Evolutionary conservation across 1,140 invertebrate species (phyloP).

Genomic region (Micrasema minimum): DNA sequence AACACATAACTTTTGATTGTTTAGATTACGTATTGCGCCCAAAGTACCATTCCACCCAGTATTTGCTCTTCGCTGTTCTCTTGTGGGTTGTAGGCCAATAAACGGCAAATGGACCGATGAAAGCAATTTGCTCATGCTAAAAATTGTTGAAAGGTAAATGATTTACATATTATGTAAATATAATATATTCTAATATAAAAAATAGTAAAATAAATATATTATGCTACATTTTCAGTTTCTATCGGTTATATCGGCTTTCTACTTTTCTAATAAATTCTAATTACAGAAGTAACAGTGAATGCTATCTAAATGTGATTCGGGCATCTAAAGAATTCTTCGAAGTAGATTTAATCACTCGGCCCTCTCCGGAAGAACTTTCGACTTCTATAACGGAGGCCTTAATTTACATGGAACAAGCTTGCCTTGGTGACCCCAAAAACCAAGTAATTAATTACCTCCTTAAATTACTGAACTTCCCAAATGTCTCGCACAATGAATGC

Average conservation of each 20-base stretch:
- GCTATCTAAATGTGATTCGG: conserved; percentile 7
- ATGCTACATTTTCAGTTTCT: not conserved
- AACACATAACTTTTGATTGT: no score
- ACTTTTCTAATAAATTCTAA: no score
- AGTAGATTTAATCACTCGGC: conserved; percentile 12
- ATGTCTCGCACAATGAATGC: no score
- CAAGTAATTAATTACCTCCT: no score
- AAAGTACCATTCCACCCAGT: conserved; percentile 19
- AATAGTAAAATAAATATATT: not conserved
- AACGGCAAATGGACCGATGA: conserved; percentile 21
- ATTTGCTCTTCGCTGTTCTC: conserved; percentile 18
- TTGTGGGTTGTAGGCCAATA: conserved; percentile 18
- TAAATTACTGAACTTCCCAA: no score
- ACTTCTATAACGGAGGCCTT: conserved; percentile 15
- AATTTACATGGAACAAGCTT: conserved; percentile 22
- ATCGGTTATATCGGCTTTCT: no score
- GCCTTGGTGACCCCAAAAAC: conserved; percentile 23
- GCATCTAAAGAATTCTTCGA: conserved; percentile 1
- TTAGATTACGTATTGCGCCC: conserved; percentile 22
- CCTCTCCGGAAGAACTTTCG: not conserved
- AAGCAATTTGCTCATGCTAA: conserved; percentile 9
- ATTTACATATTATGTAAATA: not conserved
- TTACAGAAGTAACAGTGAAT: conserved; percentile 2
- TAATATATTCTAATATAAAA: no score
- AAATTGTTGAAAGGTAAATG: not conserved